phyloP scores from a whole-genome alignment of 30 jellyfish, hydroid and myxozoan genomes.

The Aurelia coerulea region DNA sequence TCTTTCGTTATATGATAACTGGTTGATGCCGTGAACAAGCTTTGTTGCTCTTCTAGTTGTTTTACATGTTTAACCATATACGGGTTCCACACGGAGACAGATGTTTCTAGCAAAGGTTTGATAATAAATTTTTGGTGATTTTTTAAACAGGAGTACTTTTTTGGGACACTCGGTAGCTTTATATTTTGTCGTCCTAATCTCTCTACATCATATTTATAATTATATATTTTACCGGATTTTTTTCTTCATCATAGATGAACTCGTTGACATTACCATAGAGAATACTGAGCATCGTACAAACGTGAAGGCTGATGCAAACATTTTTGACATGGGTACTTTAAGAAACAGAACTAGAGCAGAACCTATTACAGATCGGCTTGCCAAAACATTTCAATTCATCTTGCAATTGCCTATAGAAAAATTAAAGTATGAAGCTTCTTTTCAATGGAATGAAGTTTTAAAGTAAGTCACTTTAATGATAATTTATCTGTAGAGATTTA shows the following conservation, averaged over 20 bases:
- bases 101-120: too few species aligned
- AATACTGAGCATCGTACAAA: slow-evolving; percentile 16
- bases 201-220: not conserved
- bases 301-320: slow-evolving; percentile 33
- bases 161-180: too few species aligned
- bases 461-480: not conserved
- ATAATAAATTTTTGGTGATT: too few species aligned
- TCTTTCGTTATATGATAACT: too few species aligned
- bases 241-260: slow-evolving; percentile 28
- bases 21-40: too few species aligned
- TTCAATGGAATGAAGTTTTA: not conserved
- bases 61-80: too few species aligned
- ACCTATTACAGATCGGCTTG: not conserved
- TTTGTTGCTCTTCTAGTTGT: too few species aligned
- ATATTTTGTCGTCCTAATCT: not conserved
- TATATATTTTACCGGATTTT: not conserved
- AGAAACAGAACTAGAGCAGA: slow-evolving; percentile 31
- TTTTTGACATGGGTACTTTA: slow-evolving; percentile 39
- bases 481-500: not conserved
- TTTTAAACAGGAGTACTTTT: too few species aligned
- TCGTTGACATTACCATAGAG: slow-evolving; percentile 9
- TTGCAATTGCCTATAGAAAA: slow-evolving; percentile 1
- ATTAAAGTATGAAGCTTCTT: slow-evolving; percentile 16
- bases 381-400: not conserved
- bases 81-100: too few species aligned